phyloP scores from a whole-genome alignment of 2,888 invertebrate genomes.

The Leptinotarsa peninsularis region DNA sequence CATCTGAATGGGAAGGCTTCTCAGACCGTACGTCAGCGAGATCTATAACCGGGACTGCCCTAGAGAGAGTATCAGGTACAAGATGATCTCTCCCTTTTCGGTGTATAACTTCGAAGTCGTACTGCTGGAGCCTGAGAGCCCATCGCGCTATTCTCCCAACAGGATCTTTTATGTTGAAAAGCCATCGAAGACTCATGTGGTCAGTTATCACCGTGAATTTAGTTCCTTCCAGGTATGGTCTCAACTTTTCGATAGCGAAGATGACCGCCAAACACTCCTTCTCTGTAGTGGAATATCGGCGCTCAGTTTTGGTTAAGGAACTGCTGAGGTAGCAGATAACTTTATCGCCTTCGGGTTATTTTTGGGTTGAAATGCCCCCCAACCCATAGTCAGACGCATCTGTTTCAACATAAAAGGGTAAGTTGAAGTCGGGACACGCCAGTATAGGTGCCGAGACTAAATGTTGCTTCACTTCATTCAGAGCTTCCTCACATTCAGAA shows the following conservation, averaged over 20 bases:
- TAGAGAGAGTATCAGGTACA: slow-evolving; percentile 33
- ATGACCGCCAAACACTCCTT: slow-evolving; percentile 6
- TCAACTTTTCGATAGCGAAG: slow-evolving; percentile 18
- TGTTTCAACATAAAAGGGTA: slow-evolving; percentile 32
- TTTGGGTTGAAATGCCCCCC: background rate
- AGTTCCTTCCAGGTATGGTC: slow-evolving; percentile 12
- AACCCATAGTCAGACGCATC: slow-evolving; percentile 9
- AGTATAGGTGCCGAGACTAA: slow-evolving; percentile 34
- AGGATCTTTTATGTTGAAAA: slow-evolving; percentile 29
- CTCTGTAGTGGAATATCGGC: slow-evolving; percentile 5
- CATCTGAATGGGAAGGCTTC: background rate
- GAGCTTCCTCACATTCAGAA: slow-evolving; percentile 31
- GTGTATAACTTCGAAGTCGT: slow-evolving; percentile 38
- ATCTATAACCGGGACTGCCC: background rate
- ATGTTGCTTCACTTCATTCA: slow-evolving; percentile 30
- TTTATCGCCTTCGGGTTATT: slow-evolving; percentile 18
- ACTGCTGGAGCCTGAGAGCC: slow-evolving; percentile 13
- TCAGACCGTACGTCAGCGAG: background rate
- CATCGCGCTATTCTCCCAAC: slow-evolving; percentile 41
- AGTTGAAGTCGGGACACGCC: slow-evolving; percentile 34
- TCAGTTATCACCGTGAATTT: slow-evolving; percentile 1
- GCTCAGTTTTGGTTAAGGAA: background rate
- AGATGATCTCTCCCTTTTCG: slow-evolving; percentile 45
- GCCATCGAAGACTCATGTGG: background rate
- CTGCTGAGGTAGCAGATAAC: slow-evolving; percentile 19